Conservation (phyloP, 2,797 vertebrate species). For the Spinus olivaceus region DNA sequence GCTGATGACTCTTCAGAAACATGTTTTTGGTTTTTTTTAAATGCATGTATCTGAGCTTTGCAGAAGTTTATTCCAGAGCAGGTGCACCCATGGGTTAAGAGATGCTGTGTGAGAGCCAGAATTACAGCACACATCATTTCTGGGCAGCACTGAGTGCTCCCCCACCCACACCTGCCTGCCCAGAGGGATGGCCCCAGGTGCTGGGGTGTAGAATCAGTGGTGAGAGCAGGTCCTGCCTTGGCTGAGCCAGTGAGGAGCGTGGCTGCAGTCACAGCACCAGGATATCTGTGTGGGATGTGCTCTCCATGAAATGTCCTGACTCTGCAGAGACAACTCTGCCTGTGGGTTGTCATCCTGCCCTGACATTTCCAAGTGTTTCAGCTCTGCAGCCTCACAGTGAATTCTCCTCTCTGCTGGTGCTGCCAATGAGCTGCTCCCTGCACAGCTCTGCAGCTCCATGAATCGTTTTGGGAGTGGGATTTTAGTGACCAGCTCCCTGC, state of each 20-base stretch:
- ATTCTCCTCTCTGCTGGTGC: not conserved
- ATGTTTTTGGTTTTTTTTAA: not conserved
- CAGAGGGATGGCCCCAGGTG: fast-evolving
- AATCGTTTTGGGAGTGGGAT: not conserved
- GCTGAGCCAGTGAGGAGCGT: not conserved
- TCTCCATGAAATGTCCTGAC: not conserved
- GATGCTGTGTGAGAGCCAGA: not conserved
- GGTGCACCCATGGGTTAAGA: not conserved
- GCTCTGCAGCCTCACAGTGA: not conserved
- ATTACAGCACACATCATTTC: not conserved
- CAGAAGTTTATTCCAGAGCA: not conserved
- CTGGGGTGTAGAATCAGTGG: fast-evolving
- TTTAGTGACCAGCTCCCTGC: not conserved
- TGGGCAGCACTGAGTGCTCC: not conserved
- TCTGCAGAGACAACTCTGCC: not conserved
- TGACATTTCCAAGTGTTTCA: not conserved
- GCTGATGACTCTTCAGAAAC: not conserved
- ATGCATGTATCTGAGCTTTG: not conserved
- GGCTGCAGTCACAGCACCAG: not conserved
- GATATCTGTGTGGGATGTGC: not conserved
- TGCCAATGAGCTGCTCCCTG: not conserved
- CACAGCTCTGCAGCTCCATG: not conserved
- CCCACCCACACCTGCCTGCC: not conserved
- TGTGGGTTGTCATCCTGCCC: not conserved
- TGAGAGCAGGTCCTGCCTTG: not conserved